Conservation (phyloP, 2,113 vertebrate species). For the Talpa occidentalis region DNA sequence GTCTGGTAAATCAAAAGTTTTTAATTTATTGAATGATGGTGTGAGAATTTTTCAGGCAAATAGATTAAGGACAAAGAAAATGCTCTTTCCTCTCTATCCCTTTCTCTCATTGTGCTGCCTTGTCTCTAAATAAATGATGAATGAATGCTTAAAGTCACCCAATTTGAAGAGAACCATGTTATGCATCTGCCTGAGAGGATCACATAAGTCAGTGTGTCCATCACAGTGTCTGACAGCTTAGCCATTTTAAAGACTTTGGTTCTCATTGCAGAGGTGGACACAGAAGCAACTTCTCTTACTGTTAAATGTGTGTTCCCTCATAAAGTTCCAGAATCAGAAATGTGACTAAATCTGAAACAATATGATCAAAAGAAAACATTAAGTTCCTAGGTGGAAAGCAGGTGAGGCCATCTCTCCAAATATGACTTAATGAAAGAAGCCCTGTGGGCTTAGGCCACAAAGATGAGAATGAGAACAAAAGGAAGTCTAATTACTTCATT, state of each 20-base stretch:
- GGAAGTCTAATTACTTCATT: background rate
- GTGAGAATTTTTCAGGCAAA: slow-evolving; percentile 9
- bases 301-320: background rate
- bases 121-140: background rate
- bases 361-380: background rate
- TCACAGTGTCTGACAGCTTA: background rate
- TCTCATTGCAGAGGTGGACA: background rate
- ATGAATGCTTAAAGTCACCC: background rate
- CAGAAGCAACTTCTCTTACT: background rate
- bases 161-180: background rate
- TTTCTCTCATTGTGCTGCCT: background rate
- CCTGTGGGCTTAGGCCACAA: background rate
- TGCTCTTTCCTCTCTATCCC: background rate
- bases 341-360: background rate
- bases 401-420: background rate
- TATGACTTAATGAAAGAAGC: background rate
- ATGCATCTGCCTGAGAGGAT: background rate
- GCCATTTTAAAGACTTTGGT: background rate
- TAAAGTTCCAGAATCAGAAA: background rate
- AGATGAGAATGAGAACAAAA: background rate
- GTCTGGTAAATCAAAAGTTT: background rate
- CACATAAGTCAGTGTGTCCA: background rate
- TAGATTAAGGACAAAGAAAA: background rate
- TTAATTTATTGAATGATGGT: background rate
- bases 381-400: background rate